Percentiles rank a stretch among this genome's conserved stretches.
phyloP scores from a whole-genome alignment of 2,888 invertebrate genomes.

The Ramazzottius varieornatus region DNA sequence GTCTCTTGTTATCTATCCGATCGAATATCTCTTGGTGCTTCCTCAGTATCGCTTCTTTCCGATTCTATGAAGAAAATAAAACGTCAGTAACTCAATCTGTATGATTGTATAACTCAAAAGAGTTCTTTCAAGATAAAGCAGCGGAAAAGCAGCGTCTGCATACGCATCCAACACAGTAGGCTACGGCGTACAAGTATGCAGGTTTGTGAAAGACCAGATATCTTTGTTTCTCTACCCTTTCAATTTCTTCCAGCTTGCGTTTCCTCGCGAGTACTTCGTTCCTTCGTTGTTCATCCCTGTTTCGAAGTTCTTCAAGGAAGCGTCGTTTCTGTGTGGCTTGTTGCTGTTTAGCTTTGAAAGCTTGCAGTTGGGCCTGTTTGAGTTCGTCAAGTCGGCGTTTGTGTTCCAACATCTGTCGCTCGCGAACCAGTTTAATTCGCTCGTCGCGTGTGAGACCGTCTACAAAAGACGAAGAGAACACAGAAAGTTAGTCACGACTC shows the following conservation, averaged over 20 bases:
- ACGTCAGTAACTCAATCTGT: neutral
- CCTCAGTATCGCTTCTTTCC: neutral
- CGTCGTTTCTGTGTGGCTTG: neutral
- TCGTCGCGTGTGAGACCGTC: neutral
- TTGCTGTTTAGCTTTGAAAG: neutral
- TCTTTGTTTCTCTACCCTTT: too few relatives aligned
- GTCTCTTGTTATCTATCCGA: neutral
- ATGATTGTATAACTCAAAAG: neutral
- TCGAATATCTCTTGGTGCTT: slow-evolving; percentile 2
- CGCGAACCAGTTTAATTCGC: neutral
- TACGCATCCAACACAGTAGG: too few relatives aligned
- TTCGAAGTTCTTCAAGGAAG: neutral
- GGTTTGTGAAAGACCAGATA: too few relatives aligned
- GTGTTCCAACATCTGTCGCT: slow-evolving; percentile 1
- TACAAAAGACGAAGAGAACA: neutral
- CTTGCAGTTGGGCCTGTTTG: neutral
- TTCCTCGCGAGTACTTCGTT: neutral
- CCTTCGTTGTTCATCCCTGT: neutral
- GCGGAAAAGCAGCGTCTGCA: too few relatives aligned
- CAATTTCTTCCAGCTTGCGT: neutral
- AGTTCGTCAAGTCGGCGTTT: neutral
- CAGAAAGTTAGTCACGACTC: too few relatives aligned
- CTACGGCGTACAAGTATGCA: too few relatives aligned
- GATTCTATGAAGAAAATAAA: neutral
- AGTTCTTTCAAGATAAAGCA: too few relatives aligned